These are phyloP conservation scores for Paracanthobrama guichenoti DNA, from an alignment of 2,113 vertebrate genomes.

Conservation along the genomic window DNA sequence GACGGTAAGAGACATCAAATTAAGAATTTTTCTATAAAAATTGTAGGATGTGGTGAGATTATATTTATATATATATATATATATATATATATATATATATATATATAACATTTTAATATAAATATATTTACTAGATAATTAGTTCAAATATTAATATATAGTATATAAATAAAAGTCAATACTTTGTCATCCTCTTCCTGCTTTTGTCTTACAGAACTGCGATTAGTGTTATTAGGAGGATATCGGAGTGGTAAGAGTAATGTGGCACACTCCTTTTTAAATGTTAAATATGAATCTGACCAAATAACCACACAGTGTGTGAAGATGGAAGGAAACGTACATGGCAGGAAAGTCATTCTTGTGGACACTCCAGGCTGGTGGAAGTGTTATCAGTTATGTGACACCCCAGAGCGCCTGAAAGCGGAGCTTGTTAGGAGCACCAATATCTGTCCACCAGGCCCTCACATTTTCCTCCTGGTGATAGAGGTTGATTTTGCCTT, in stretches of 20 bases:
- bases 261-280: background rate
- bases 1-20: background rate
- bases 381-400: background rate
- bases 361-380: background rate
- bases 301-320: background rate
- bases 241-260: background rate
- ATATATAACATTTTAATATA: too few relatives aligned
- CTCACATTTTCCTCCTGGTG: background rate
- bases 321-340: background rate
- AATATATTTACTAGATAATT: too few relatives aligned
- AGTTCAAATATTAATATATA: too few relatives aligned
- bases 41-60: too few relatives aligned
- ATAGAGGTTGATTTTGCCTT: background rate
- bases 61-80: too few relatives aligned
- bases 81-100: too few relatives aligned
- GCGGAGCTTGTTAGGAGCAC: background rate
- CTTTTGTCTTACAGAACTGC: background rate
- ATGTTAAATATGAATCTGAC: background rate
- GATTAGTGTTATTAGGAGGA: background rate
- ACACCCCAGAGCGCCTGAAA: background rate
- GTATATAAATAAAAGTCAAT: too few relatives aligned
- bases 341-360: background rate
- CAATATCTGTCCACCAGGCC: background rate
- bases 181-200: background rate
- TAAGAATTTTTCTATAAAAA: too few relatives aligned